Evolutionary conservation across 2,888 invertebrate genomes (phyloP).

Genomic region (Euplagia quadripunctaria): DNA sequence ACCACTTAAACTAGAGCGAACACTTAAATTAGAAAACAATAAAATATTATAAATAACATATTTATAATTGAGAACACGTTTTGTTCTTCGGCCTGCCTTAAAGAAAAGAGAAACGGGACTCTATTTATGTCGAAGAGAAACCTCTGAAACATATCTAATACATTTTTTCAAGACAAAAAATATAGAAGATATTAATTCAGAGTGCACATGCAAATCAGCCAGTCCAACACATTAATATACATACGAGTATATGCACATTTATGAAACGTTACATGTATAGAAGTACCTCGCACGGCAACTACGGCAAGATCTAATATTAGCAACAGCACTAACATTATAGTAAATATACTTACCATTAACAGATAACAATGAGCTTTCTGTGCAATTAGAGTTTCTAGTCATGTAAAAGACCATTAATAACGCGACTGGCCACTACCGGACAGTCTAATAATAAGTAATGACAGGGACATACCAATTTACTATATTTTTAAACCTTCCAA

Average conservation of each 20-base stretch:
- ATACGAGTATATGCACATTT: too few relatives aligned
- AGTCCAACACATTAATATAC: too few relatives aligned
- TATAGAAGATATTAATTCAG: too few relatives aligned
- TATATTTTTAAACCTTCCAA: not conserved
- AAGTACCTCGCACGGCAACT: too few relatives aligned
- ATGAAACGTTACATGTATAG: too few relatives aligned
- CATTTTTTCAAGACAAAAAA: not conserved
- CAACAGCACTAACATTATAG: too few relatives aligned
- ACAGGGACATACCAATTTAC: not conserved
- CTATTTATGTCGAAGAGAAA: not conserved
- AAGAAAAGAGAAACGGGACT: not conserved
- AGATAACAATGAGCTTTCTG: not conserved
- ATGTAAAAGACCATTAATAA: not conserved
- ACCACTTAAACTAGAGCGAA: slow-evolving; percentile 16
- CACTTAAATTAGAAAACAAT: not conserved
- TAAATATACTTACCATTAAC: not conserved
- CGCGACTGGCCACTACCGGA: not conserved
- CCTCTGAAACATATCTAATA: not conserved
- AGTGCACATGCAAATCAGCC: not conserved
- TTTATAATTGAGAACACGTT: too few relatives aligned
- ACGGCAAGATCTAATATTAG: too few relatives aligned
- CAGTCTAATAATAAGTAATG: not conserved
- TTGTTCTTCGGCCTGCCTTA: not conserved
- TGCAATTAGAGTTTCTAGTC: not conserved
- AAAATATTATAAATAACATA: not conserved